phyloP scores from a whole-genome alignment of 2,797 vertebrate species.

The Cephalopachus bancanus region DNA sequence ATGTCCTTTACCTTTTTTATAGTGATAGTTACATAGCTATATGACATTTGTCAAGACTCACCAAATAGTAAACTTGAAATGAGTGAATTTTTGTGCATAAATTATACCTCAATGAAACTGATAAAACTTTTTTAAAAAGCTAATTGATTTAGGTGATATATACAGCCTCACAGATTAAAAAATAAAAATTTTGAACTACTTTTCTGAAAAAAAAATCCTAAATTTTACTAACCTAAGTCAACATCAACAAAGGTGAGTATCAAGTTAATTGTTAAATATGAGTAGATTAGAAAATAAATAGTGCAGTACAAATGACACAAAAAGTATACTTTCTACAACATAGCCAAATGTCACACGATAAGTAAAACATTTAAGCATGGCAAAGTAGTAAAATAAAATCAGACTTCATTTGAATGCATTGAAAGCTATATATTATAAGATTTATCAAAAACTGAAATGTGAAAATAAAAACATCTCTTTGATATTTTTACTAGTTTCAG shows the following conservation, averaged over 20 bases:
- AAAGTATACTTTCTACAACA: neutral
- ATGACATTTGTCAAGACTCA: neutral
- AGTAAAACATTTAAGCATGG: neutral
- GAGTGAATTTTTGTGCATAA: neutral
- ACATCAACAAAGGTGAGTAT: neutral
- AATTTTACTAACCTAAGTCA: conserved; percentile 26
- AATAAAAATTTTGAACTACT: neutral
- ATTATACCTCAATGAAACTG: neutral
- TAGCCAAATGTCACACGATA: neutral
- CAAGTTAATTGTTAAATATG: conserved; percentile 24
- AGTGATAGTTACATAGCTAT: neutral
- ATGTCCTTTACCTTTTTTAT: neutral
- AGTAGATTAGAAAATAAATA: conserved; percentile 13
- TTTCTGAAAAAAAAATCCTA: conserved; percentile 5
- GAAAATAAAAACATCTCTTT: conserved; percentile 31
- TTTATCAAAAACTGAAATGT: conserved; percentile 48
- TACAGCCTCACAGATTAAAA: neutral
- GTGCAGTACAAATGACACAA: neutral
- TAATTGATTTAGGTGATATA: conserved; percentile 2
- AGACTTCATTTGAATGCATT: neutral
- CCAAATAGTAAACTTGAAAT: neutral
- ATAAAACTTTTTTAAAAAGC: neutral
- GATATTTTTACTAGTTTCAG: conserved; percentile 8
- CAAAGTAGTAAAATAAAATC: conserved; percentile 12
- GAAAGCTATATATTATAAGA: neutral